A percentile compares a stretch with the other conserved stretches of the same genome.
Evolutionary conservation across 2,888 invertebrate genomes (phyloP).

Genomic region (Sicus ferrugineus): DNA sequence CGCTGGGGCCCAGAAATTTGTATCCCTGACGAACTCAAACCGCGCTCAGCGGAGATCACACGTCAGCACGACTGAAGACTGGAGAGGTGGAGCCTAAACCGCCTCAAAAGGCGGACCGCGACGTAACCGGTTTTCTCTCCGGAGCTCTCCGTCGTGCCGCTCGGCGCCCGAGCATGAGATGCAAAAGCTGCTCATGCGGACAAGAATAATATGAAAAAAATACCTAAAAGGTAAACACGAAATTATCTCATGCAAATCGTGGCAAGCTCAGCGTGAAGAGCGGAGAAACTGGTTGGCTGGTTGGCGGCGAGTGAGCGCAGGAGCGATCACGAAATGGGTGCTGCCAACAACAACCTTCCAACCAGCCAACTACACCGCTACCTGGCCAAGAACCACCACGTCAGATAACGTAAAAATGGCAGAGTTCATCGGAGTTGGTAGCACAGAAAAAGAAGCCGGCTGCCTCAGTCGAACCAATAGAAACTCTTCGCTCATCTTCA

Average conservation of each 20-base stretch:
- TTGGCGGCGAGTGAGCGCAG: constrained; percentile 8
- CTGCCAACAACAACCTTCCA: constrained; percentile 8
- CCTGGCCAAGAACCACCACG: not conserved
- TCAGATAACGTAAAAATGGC: constrained; percentile 10
- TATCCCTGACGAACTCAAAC: too few species aligned
- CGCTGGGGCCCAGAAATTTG: too few species aligned
- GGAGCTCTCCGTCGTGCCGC: not conserved
- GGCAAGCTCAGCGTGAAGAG: not conserved
- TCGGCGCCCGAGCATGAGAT: not conserved
- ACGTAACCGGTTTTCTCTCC: not conserved
- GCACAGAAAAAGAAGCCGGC: not conserved
- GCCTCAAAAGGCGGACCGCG: not conserved
- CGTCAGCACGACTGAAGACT: too few species aligned
- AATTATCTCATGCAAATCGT: not conserved
- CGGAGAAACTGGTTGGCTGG: constrained; percentile 20
- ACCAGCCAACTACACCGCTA: not conserved
- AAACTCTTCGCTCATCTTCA: not conserved
- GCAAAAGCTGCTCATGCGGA: not conserved
- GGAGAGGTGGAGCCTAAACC: constrained; percentile 18
- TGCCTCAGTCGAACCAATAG: not conserved
- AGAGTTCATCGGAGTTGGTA: not conserved
- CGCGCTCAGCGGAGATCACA: too few species aligned
- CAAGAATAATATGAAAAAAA: not conserved
- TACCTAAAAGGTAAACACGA: not conserved
- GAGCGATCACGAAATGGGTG: constrained; percentile 22